Evolutionary conservation across 1,140 invertebrate species (phyloP).

Genomic region (Dinoponera quadriceps): DNA sequence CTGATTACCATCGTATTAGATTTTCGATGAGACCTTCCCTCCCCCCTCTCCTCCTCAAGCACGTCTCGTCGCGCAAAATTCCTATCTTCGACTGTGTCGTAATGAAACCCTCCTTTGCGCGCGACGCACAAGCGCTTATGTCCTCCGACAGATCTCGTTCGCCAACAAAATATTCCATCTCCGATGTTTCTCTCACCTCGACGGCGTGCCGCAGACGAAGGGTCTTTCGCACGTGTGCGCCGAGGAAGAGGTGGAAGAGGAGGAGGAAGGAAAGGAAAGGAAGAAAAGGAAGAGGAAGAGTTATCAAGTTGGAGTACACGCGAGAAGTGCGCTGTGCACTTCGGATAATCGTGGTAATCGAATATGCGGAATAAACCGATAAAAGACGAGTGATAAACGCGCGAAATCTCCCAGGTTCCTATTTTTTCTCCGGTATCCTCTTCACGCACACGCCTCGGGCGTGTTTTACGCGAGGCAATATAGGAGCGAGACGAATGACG

Average conservation of each 20-base stretch:
- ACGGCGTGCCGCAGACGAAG: background rate
- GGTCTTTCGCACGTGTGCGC: background rate
- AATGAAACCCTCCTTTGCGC: constrained; percentile 63
- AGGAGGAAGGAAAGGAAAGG: no score
- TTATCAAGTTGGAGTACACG: constrained; percentile 1
- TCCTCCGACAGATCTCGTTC: constrained; percentile 55
- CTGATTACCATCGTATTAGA: constrained; percentile 81
- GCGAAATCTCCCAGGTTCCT: background rate
- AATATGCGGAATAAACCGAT: background rate
- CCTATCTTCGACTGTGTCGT: constrained; percentile 10
- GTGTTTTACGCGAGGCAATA: background rate
- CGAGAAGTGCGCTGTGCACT: background rate
- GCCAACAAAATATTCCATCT: constrained; percentile 61
- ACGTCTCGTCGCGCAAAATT: constrained; percentile 48
- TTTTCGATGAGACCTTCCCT: constrained; percentile 74
- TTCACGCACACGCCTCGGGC: background rate
- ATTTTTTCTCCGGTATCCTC: background rate
- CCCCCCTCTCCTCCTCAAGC: background rate
- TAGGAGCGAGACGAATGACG: background rate
- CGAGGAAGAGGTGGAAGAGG: background rate
- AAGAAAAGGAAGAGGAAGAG: background rate
- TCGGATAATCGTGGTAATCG: constrained; percentile 1
- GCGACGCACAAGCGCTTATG: constrained; percentile 33
- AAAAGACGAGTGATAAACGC: background rate
- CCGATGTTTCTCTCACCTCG: constrained; percentile 42